A percentile compares a stretch with the other conserved stretches of the same genome.
Evolutionary conservation across 2,888 invertebrate species (phyloP).

Genomic region (Diarsia brunnea): DNA sequence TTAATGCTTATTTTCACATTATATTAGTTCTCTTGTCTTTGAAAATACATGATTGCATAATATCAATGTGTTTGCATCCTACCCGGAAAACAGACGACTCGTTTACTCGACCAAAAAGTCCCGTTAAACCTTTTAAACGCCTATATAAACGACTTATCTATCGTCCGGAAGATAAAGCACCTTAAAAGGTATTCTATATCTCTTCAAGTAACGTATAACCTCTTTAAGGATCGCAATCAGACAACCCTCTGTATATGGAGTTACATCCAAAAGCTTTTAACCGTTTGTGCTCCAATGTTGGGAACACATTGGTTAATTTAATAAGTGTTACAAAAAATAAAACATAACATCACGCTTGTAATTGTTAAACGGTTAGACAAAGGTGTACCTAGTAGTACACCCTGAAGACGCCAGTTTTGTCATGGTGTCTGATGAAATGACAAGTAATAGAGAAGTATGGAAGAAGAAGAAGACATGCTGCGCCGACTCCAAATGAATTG

Average conservation of each 20-base stretch:
- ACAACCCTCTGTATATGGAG: slow-evolving; percentile 9
- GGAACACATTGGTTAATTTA: not conserved
- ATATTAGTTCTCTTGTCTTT: not conserved
- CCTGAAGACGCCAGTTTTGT: not conserved
- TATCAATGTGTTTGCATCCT: not conserved
- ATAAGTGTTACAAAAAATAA: not conserved
- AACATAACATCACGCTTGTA: not conserved
- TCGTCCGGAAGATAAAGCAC: slow-evolving; percentile 38
- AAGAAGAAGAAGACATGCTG: too few species aligned
- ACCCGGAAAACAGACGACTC: not conserved
- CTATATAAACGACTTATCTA: slow-evolving; percentile 32
- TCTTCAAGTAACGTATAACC: slow-evolving; percentile 30
- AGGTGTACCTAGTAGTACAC: not conserved
- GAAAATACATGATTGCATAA: not conserved
- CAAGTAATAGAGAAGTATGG: too few species aligned
- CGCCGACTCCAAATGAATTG: too few species aligned
- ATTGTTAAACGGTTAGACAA: not conserved
- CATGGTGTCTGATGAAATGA: too few species aligned
- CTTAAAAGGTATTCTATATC: slow-evolving; percentile 29
- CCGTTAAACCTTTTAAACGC: slow-evolving; percentile 2
- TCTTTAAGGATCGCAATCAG: slow-evolving; percentile 30
- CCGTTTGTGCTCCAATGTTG: slow-evolving; percentile 1
- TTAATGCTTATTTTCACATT: not conserved
- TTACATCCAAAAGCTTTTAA: slow-evolving; percentile 56
- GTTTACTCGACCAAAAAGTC: not conserved